Base-by-base conservation (phyloP, 2,888 invertebrate genomes). In the Ariolimax columbianus region DNA sequence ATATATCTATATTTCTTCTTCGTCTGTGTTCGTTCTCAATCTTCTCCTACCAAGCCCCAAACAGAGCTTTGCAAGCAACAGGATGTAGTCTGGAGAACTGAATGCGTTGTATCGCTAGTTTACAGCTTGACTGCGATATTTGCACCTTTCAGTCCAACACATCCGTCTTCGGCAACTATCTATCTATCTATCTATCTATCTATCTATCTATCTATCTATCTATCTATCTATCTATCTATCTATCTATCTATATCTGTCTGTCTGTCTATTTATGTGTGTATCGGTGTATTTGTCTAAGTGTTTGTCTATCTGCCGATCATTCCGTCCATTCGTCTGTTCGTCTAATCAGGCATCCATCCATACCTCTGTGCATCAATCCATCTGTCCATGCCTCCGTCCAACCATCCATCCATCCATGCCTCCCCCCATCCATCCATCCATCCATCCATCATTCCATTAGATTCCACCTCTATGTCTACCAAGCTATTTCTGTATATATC, bases 201-300 rank as follows among this genome's bases (percentile, higher is more conserved):
- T 40, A 38, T 72, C 66, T 66, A 66, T 66, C 66, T 66, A 66
- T 72, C 70, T 40, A 38, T 66, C 66, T 33, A 66, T 66, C 66
- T 33, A 66, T 66, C 66, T 33, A 66, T 66, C 33, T 33, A 66
- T 66, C 66, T 33, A 66, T 66, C 33, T 33, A 66, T 66, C 66
- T 66, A 66, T 66, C 66, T 66, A 66, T 66, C 66, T 66, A 66
- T 66, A 66, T 66, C 30, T 33, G 33, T 66, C 30, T 33, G 33
- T 66, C 30, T 33, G 33, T 66, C 33, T 66, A 66, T 66, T 14
- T 55, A 55, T 55, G 19, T 55, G 23, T 23, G 19, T 55, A 55
- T 23, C 55, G 11, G 23, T 23, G 19, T 55, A 55, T 23, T 19
- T 55, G 23, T 23, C 55, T 55, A 55, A 4, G 3, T 55, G 23